Percentiles rank a stretch among this genome's conserved stretches.
Evolutionary conservation across 1,140 invertebrate species (phyloP).

Genomic region (Ptiloglossa arizonensis): DNA sequence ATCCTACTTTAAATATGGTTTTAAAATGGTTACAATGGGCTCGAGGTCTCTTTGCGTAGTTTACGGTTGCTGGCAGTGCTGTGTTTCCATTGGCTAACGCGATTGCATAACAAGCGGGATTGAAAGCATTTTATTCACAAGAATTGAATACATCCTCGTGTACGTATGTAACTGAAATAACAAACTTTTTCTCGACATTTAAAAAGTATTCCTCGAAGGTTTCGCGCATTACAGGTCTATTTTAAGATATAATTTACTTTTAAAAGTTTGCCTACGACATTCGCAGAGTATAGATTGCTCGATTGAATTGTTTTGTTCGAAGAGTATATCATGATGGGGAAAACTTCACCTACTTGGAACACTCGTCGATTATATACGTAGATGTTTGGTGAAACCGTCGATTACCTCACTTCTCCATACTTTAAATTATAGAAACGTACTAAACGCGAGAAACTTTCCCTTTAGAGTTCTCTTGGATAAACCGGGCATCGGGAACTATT

Average conservation of each 20-base stretch:
- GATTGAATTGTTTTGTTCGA: neutral
- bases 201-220: neutral
- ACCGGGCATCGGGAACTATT: no score
- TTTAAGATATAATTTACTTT: neutral
- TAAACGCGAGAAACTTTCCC: no score
- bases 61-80: no score
- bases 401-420: constrained; percentile 3
- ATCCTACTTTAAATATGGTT: constrained; percentile 12
- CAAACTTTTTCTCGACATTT: neutral
- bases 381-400: neutral
- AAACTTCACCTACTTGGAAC: constrained; percentile 1
- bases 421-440: neutral
- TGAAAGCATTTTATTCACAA: neutral
- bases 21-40: neutral
- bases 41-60: neutral
- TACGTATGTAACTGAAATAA: neutral
- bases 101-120: neutral
- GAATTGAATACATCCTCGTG: neutral
- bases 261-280: neutral
- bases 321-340: neutral
- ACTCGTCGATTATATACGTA: neutral
- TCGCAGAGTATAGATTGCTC: neutral
- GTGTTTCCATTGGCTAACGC: neutral
- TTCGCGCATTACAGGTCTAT: neutral
- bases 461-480: no score